phyloP scores from a whole-genome alignment of 92 coral and sea anemone species.

The Epizoanthus ramosus region DNA sequence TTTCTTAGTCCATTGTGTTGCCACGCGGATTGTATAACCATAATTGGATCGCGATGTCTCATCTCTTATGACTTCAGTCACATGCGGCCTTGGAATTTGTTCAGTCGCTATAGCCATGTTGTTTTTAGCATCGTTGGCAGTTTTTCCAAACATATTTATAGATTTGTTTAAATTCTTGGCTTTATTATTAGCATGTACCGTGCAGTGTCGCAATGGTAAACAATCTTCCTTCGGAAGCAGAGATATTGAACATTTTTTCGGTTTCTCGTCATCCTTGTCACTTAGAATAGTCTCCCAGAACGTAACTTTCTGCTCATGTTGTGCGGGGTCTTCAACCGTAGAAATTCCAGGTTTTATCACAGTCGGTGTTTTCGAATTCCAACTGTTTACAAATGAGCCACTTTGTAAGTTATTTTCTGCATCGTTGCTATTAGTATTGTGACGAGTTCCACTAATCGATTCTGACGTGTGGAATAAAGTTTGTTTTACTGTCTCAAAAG shows the following conservation, averaged over 20 bases:
- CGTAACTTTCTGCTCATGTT: background rate
- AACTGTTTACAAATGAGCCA: constrained; percentile 29
- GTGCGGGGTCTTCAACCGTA: background rate
- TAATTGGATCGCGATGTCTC: constrained; percentile 5
- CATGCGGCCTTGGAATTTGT: background rate
- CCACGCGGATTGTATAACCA: constrained; percentile 2
- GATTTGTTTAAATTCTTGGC: constrained; percentile 18
- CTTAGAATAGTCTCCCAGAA: background rate
- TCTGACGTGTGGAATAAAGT: constrained; percentile 42
- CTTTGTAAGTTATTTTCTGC: constrained; percentile 40
- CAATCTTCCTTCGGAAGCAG: background rate
- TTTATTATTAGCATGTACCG: background rate
- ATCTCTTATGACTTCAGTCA: constrained; percentile 11
- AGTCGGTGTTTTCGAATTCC: background rate
- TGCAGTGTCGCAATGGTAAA: constrained; percentile 23
- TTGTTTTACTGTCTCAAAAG: constrained; percentile 64
- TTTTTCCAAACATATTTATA: background rate
- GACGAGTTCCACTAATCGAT: constrained; percentile 30
- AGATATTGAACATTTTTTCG: background rate
- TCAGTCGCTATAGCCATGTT: background rate
- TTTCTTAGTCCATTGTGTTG: background rate
- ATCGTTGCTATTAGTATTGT: background rate
- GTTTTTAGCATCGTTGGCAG: background rate
- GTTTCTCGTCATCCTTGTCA: background rate
- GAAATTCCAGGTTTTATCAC: background rate